Evolutionary conservation across 1,140 invertebrate genomes (phyloP).

Genomic region (Aporrectodea caliginosa): DNA sequence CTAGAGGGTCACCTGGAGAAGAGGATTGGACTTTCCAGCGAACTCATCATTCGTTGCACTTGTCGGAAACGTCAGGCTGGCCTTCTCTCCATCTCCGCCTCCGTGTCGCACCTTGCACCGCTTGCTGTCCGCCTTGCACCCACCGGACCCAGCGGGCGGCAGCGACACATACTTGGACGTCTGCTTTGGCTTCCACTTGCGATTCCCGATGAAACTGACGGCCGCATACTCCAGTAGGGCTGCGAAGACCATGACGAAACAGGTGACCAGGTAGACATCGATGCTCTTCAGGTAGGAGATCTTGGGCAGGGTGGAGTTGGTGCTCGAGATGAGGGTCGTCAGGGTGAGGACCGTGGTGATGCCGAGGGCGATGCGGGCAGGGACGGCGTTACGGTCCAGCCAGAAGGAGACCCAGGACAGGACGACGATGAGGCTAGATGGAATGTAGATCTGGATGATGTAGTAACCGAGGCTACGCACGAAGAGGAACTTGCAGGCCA

Average conservation of each 20-base stretch:
- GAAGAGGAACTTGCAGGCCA: slow-evolving; percentile 95
- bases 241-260: slow-evolving; percentile 71
- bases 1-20: background rate
- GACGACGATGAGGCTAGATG: slow-evolving; percentile 94
- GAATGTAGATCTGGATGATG: slow-evolving; percentile 98
- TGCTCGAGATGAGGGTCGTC: slow-evolving; percentile 98
- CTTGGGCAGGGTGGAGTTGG: slow-evolving; percentile 94
- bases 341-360: slow-evolving; percentile 96
- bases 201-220: slow-evolving; percentile 54
- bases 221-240: slow-evolving; percentile 39
- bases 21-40: background rate
- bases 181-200: slow-evolving; percentile 7
- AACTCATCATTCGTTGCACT: background rate
- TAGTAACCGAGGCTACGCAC: slow-evolving; percentile 98
- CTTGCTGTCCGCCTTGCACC: background rate
- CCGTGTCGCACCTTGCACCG: background rate
- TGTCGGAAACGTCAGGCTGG: background rate
- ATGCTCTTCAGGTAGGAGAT: slow-evolving; percentile 96
- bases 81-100: background rate
- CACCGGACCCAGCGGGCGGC: too few relatives aligned
- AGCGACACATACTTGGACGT: background rate
- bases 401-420: slow-evolving; percentile 88
- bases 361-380: slow-evolving; percentile 35
- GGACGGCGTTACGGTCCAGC: slow-evolving; percentile 25
- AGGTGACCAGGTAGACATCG: slow-evolving; percentile 95